Conservation (phyloP, 1,140 invertebrate species). For the Drosophila pachea region DNA sequence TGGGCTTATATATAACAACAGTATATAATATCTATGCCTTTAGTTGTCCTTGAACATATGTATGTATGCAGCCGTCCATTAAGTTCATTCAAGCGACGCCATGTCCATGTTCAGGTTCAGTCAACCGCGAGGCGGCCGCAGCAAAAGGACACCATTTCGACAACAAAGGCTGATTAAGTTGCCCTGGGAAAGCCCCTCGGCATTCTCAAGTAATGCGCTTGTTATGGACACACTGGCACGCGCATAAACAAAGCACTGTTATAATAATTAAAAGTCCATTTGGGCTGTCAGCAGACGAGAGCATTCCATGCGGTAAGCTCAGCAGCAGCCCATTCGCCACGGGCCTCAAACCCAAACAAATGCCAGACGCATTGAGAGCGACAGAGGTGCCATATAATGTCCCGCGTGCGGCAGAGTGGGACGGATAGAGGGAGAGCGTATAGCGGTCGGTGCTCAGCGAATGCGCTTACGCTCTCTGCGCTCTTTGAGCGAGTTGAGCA, state of each 20-base stretch:
- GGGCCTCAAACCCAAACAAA: slow-evolving; percentile 42
- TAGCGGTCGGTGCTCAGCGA: neutral
- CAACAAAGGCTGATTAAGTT: slow-evolving; percentile 29
- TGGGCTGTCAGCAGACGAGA: slow-evolving; percentile 38
- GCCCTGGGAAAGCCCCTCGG: slow-evolving; percentile 43
- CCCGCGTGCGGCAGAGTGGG: neutral
- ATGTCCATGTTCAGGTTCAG: neutral
- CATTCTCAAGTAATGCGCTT: slow-evolving; percentile 10
- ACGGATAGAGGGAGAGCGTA: neutral
- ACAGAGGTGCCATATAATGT: neutral
- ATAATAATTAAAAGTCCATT: slow-evolving; percentile 64
- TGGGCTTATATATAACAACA: too few relatives aligned
- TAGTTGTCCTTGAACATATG: too few relatives aligned
- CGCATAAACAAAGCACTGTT: slow-evolving; percentile 45
- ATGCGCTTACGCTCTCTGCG: slow-evolving; percentile 6
- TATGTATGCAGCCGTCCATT: neutral
- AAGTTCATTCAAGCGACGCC: neutral
- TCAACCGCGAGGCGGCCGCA: slow-evolving; percentile 7
- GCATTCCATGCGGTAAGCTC: slow-evolving; percentile 9
- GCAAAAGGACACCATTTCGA: slow-evolving; percentile 23
- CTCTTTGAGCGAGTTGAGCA: slow-evolving; percentile 11
- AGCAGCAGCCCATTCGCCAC: slow-evolving; percentile 23
- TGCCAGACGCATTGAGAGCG: slow-evolving; percentile 6
- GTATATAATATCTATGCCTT: too few relatives aligned
- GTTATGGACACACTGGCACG: slow-evolving; percentile 11